A percentile compares a stretch with the other conserved stretches of the same genome.
Evolutionary conservation across 2,888 invertebrate genomes (phyloP).

Genomic region (Coleophora deauratella): DNA sequence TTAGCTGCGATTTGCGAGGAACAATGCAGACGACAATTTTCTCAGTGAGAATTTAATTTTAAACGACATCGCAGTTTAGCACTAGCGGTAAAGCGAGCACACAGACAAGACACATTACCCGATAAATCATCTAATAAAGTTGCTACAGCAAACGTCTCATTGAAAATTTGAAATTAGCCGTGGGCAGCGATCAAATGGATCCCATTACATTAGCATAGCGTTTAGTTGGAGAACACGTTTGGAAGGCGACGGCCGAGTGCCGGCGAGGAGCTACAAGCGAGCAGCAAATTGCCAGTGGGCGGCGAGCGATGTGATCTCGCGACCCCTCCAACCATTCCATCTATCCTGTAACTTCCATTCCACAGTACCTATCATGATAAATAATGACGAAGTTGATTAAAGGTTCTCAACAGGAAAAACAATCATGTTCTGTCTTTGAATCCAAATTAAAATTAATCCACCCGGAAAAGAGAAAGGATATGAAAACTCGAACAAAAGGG

Average conservation of each 20-base stretch:
- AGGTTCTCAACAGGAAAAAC: constrained; percentile 19
- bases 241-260: constrained; percentile 31
- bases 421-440: constrained; percentile 37
- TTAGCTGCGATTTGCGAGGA: not conserved
- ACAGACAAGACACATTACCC: constrained; percentile 22
- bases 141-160: constrained; percentile 56
- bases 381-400: constrained; percentile 13
- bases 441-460: constrained; percentile 64
- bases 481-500: constrained; percentile 57
- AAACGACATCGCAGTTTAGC: no score
- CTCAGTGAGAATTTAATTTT: not conserved
- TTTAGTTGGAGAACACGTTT: constrained; percentile 61
- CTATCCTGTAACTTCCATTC: constrained; percentile 23
- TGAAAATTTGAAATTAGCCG: constrained; percentile 64
- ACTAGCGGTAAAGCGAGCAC: constrained; percentile 9
- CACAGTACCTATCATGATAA: not conserved
- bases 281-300: constrained; percentile 65
- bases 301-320: constrained; percentile 53
- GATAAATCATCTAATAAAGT: constrained; percentile 50
- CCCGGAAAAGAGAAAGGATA: constrained; percentile 59
- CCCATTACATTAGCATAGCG: constrained; percentile 70
- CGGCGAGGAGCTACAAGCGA: constrained; percentile 34
- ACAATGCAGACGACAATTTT: not conserved
- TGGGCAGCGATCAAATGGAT: constrained; percentile 66
- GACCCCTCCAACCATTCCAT: constrained; percentile 57